Percentiles rank a stretch among this genome's conserved stretches.
Evolutionary conservation across 2,888 invertebrate genomes (phyloP).

Genomic region (Drosophila planitibia): DNA sequence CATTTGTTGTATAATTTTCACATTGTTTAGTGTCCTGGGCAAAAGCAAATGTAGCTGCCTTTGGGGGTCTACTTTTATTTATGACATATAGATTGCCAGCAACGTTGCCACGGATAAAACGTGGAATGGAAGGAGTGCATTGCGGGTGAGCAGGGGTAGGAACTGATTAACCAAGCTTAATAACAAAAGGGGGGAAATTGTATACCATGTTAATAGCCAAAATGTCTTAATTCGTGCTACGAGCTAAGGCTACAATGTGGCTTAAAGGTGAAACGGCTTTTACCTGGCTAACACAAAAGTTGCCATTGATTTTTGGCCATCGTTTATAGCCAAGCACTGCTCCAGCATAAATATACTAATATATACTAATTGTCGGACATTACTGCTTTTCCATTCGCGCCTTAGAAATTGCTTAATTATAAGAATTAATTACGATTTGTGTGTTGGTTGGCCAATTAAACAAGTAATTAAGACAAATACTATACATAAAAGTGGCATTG

Average conservation of each 20-base stretch:
- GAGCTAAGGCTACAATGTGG: conserved; percentile 14
- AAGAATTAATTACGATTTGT: conserved; percentile 23
- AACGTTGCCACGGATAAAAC: conserved; percentile 26
- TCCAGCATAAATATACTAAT: conserved; percentile 24
- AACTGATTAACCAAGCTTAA: conserved; percentile 26
- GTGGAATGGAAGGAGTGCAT: conserved; percentile 8
- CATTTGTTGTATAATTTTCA: conserved; percentile 79
- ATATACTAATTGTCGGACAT: not conserved
- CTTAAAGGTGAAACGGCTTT: conserved; percentile 10
- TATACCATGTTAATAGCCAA: conserved; percentile 53
- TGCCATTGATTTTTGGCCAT: conserved; percentile 25
- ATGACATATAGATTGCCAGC: conserved; percentile 63
- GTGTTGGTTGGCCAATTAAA: not conserved
- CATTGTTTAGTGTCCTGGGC: conserved; percentile 71
- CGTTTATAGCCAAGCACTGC: conserved; percentile 8
- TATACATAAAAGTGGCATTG: not conserved
- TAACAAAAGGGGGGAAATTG: conserved; percentile 49
- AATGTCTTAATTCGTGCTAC: conserved; percentile 60
- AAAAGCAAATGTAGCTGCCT: conserved; percentile 45
- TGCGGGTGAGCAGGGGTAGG: not conserved
- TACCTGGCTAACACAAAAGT: conserved; percentile 4
- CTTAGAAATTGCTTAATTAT: conserved; percentile 31
- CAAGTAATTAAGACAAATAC: not conserved
- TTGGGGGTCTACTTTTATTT: conserved; percentile 55
- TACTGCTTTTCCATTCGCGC: not conserved